These are phyloP conservation scores for Zelostemma sp. DNA, from an alignment of 1,140 invertebrate species.

Conservation along the genomic window DNA sequence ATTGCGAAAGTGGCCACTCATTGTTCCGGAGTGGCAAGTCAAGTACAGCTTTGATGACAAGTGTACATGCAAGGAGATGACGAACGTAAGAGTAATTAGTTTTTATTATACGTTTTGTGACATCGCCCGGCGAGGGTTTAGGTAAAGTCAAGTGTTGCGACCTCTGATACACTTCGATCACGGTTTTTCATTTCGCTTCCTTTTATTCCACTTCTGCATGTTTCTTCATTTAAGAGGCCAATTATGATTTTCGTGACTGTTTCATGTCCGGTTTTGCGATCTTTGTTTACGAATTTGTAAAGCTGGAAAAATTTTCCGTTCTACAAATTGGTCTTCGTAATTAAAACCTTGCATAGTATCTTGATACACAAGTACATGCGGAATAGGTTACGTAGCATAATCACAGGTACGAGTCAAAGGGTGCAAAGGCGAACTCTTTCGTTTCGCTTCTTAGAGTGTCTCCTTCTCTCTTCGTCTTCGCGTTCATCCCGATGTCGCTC, in stretches of 20 bases:
- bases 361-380: neutral
- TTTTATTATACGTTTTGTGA: constrained; percentile 37
- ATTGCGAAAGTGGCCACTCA: constrained; percentile 42
- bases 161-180: constrained; percentile 27
- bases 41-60: constrained; percentile 36
- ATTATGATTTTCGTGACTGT: constrained; percentile 24
- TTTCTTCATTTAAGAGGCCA: constrained; percentile 11
- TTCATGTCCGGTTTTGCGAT: no score
- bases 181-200: constrained; percentile 25
- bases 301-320: neutral
- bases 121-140: constrained; percentile 7
- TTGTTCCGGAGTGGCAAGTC: constrained; percentile 41
- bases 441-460: neutral
- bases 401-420: neutral
- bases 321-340: neutral
- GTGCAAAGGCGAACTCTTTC: neutral
- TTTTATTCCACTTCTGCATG: constrained; percentile 18
- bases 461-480: neutral
- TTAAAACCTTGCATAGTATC: neutral
- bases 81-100: constrained; percentile 33
- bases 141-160: constrained; percentile 5
- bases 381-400: neutral
- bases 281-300: neutral
- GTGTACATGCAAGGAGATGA: constrained; percentile 12
- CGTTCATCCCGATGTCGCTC: neutral